These are phyloP conservation scores for Phrixothrix hirtus DNA, from an alignment of 2,888 invertebrate species.

Conservation along the genomic window DNA sequence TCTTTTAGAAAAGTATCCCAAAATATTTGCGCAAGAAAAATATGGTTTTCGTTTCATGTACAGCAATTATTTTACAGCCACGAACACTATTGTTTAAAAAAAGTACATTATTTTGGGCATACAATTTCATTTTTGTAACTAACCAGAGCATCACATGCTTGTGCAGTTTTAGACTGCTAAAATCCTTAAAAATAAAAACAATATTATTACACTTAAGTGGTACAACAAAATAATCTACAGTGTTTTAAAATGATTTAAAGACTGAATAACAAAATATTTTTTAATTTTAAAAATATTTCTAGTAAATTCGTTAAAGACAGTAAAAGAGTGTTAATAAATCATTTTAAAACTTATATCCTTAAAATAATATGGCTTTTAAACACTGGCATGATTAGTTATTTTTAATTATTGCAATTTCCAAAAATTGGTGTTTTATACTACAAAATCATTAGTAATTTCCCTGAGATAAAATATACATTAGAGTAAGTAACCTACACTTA, in stretches of 20 bases:
- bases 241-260: too few relatives aligned
- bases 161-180: slow-evolving; percentile 19
- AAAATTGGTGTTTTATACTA: slow-evolving; percentile 8
- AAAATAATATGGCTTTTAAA: slow-evolving; percentile 23
- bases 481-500: slow-evolving; percentile 7
- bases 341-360: neutral
- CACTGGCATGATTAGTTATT: slow-evolving; percentile 17
- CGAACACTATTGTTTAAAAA: slow-evolving; percentile 29
- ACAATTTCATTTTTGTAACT: slow-evolving; percentile 10
- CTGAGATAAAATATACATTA: slow-evolving; percentile 9
- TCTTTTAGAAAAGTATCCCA: slow-evolving; percentile 54
- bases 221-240: slow-evolving; percentile 15
- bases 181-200: slow-evolving; percentile 15
- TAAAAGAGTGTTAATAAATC: neutral
- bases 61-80: slow-evolving; percentile 39
- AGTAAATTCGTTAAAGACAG: neutral
- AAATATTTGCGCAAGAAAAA: slow-evolving; percentile 50
- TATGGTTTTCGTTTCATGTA: slow-evolving; percentile 45
- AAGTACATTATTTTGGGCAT: slow-evolving; percentile 1
- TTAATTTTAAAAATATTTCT: slow-evolving; percentile 7
- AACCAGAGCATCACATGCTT: slow-evolving; percentile 27
- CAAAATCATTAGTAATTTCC: slow-evolving; percentile 12
- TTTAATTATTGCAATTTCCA: slow-evolving; percentile 9
- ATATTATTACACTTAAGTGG: slow-evolving; percentile 17
- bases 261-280: slow-evolving; percentile 1